Percentiles rank a stretch among this genome's conserved stretches.
phyloP scores from a whole-genome alignment of 2,888 invertebrate species.

The Eretmocerus hayati region DNA sequence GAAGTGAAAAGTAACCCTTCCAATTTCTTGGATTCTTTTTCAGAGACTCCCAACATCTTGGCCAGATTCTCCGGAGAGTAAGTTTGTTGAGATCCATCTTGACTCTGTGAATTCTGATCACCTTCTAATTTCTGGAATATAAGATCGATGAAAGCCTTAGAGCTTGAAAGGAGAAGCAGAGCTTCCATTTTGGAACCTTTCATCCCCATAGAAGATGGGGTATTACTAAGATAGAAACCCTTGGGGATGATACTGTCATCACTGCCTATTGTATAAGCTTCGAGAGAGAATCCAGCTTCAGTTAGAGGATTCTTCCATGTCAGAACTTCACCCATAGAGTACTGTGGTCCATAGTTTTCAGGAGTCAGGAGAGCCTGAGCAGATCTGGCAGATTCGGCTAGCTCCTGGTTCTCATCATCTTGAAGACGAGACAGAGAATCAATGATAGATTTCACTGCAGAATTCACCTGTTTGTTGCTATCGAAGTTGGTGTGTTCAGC shows the following conservation, averaged over 20 bases:
- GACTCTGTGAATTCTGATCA: slow-evolving; percentile 14
- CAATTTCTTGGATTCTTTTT: slow-evolving; percentile 50
- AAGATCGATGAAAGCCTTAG: slow-evolving; percentile 39
- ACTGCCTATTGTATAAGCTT: slow-evolving; percentile 51
- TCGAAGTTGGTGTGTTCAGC: slow-evolving; percentile 63
- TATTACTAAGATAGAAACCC: slow-evolving; percentile 33
- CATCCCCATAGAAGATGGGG: slow-evolving; percentile 41
- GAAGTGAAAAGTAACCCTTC: slow-evolving; percentile 53
- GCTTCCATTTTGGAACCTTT: slow-evolving; percentile 29
- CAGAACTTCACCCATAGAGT: slow-evolving; percentile 48
- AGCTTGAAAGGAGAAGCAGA: slow-evolving; percentile 45
- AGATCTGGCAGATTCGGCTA: slow-evolving; percentile 45
- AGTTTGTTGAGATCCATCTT: neutral
- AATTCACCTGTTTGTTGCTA: slow-evolving; percentile 57
- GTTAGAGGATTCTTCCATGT: slow-evolving; percentile 48
- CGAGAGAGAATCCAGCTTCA: slow-evolving; percentile 29
- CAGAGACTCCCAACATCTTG: slow-evolving; percentile 53
- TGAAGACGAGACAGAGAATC: slow-evolving; percentile 51
- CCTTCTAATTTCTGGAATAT: neutral
- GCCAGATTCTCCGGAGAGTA: slow-evolving; percentile 55
- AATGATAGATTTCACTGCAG: slow-evolving; percentile 60
- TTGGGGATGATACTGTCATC: slow-evolving; percentile 55
- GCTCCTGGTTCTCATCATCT: slow-evolving; percentile 41
- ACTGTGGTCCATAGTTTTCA: slow-evolving; percentile 46
- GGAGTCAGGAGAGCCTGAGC: slow-evolving; percentile 44